These are phyloP conservation scores for Cotesia congregata DNA, from an alignment of 2,888 invertebrate species.

Conservation along the genomic window DNA sequence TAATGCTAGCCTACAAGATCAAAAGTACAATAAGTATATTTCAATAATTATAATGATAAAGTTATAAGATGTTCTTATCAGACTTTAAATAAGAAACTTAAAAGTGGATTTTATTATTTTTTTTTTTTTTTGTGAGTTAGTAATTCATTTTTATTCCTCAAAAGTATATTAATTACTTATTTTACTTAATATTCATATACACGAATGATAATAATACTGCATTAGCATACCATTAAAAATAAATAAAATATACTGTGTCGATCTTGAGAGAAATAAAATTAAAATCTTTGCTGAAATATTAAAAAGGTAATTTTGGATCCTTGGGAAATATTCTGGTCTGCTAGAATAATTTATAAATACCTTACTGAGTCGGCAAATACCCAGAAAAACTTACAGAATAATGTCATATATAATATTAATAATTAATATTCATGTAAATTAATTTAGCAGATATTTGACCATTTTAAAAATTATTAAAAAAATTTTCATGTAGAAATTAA, in stretches of 20 bases:
- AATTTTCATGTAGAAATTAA: not conserved
- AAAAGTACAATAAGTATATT: not conserved
- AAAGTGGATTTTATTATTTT: not conserved
- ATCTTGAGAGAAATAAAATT: not conserved
- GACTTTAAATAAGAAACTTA: not conserved
- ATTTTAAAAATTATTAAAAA: not conserved
- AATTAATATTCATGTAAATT: not conserved
- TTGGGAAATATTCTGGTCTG: not conserved
- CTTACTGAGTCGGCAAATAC: not conserved
- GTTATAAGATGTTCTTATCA: not conserved
- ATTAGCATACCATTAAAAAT: not conserved
- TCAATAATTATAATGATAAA: not conserved
- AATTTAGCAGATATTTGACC: not conserved
- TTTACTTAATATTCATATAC: not conserved
- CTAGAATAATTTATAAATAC: slow-evolving; percentile 1
- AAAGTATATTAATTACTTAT: not conserved
- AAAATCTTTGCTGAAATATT: slow-evolving; percentile 5
- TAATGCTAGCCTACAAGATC: too few species aligned
- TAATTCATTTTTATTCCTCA: not conserved
- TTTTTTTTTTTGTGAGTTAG: not conserved
- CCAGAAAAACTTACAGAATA: not conserved
- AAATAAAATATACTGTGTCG: not conserved
- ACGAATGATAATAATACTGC: not conserved
- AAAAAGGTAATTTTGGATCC: not conserved
- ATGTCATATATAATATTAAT: not conserved